Conservation (phyloP, 2,888 invertebrate genomes). For the Dromius quadrimaculatus region DNA sequence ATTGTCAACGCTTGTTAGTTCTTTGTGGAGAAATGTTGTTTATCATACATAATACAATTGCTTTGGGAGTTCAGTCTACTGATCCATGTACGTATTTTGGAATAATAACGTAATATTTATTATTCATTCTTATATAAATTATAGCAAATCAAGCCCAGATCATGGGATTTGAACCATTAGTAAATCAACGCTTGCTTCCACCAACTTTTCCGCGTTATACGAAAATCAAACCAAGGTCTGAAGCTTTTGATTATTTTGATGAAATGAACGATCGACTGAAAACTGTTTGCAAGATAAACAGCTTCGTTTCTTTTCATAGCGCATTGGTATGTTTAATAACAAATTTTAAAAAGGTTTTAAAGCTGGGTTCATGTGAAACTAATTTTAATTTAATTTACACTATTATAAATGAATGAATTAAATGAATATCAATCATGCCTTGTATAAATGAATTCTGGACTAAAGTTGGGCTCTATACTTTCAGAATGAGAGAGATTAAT, state of each 20-base stretch:
- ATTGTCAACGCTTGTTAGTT: conserved; percentile 84
- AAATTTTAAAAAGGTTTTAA: too few relatives aligned
- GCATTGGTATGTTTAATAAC: conserved; percentile 75
- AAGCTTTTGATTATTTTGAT: conserved; percentile 85
- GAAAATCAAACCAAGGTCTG: conserved; percentile 84
- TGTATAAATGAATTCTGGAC: too few relatives aligned
- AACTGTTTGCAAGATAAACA: conserved; percentile 84
- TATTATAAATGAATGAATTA: too few relatives aligned
- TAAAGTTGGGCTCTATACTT: too few relatives aligned
- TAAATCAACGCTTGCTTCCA: conserved; percentile 95
- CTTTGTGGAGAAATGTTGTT: conserved; percentile 87
- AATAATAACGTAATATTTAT: conserved; percentile 51
- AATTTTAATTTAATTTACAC: too few relatives aligned
- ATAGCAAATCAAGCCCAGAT: conserved; percentile 79
- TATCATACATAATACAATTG: conserved; percentile 80
- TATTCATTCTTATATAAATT: conserved; percentile 42
- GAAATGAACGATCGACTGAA: conserved; percentile 85
- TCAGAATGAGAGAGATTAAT: too few relatives aligned
- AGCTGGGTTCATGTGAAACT: too few relatives aligned
- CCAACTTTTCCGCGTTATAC: conserved; percentile 98
- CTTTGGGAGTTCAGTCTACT: conserved; percentile 79
- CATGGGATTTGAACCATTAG: conserved; percentile 96
- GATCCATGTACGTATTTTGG: conserved; percentile 70
- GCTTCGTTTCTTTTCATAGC: conserved; percentile 82
- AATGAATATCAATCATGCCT: too few relatives aligned